Evolutionary conservation across 2,888 invertebrate genomes (phyloP), one percentile per base, ranked within the genome.

Genomic region (Noctua comes): DNA sequence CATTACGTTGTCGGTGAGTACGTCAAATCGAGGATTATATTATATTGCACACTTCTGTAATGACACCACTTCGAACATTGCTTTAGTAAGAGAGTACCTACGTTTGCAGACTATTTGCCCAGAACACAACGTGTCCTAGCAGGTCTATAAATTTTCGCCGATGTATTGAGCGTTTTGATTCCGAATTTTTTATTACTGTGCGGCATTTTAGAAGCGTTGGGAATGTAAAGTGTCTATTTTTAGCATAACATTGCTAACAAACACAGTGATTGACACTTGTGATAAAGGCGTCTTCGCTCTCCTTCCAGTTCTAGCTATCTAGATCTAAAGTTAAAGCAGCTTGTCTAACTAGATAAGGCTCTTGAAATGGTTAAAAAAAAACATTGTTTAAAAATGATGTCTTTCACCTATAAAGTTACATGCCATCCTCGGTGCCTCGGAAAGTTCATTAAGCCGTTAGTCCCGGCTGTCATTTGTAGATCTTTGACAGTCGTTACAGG

Each of bases 161-260:
- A 57, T 11, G 11, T n/a, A 54, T n/a, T n/a, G 4, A 54, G 54
- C n/a, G n/a, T 27, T 57, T 57, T 57, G n/a, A 27, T 24, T 2
- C 24, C 51, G 48, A 8, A n/a, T n/a, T 57, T 27, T 59, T 59
- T 6, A 13, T 43, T 62, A 31, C n/a, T n/a, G n/a, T 57, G 5
- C 59, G 73, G 73, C 51, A 13, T 73, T 77, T 48, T 70, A 54
- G 7, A 48, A 11, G 66, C 36, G 18, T 51, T 69, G 1, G 57
- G 6, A 27, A 59, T 27, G 13, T 6, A 16, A 27, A 59, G 27
- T 27, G 16, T 59, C 16, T 27, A 6, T 27, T 27, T 59, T 59
- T 18, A 27, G 16, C 2, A 57, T 57, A 2, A 57, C 27, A 57
- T n/a, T n/a, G 13, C n/a, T 57, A 57, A 5, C 1, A 5, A 57